These are phyloP conservation scores for Fopius arisanus DNA, from an alignment of 1,140 invertebrate species.

Conservation along the genomic window DNA sequence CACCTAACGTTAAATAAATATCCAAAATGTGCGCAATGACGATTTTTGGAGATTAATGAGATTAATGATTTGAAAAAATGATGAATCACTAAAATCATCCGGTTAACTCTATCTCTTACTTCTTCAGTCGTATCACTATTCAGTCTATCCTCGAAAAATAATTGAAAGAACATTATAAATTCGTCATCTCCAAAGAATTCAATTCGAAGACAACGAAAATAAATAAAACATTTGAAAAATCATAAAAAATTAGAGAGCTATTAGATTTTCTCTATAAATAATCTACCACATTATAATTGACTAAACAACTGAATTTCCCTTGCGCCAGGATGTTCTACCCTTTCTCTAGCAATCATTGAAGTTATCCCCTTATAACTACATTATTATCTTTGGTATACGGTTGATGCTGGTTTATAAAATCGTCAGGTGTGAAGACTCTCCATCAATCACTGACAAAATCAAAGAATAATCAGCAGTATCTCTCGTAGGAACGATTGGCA, in stretches of 20 bases:
- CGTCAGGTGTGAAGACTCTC: neutral
- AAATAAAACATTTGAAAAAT: too few relatives aligned
- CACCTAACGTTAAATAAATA: neutral
- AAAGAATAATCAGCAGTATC: too few relatives aligned
- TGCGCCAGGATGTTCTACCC: conserved; percentile 10
- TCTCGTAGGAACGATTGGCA: too few relatives aligned
- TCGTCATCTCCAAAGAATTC: neutral
- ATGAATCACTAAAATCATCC: neutral
- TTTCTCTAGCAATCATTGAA: conserved; percentile 33
- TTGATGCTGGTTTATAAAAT: conserved; percentile 26
- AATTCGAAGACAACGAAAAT: neutral
- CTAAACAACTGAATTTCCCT: neutral
- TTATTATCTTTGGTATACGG: conserved; percentile 52
- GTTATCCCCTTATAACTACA: conserved; percentile 31
- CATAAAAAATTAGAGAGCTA: too few relatives aligned
- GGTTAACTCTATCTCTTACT: neutral
- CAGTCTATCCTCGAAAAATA: neutral
- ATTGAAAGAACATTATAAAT: neutral
- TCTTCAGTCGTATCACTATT: neutral
- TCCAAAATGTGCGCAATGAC: neutral
- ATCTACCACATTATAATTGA: neutral
- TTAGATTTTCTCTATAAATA: too few relatives aligned
- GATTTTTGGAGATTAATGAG: too few relatives aligned
- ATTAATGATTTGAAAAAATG: too few relatives aligned
- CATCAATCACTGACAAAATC: too few relatives aligned